These are phyloP conservation scores for Resseliella maxima DNA, from an alignment of 2,888 invertebrate genomes.

Conservation along the genomic window DNA sequence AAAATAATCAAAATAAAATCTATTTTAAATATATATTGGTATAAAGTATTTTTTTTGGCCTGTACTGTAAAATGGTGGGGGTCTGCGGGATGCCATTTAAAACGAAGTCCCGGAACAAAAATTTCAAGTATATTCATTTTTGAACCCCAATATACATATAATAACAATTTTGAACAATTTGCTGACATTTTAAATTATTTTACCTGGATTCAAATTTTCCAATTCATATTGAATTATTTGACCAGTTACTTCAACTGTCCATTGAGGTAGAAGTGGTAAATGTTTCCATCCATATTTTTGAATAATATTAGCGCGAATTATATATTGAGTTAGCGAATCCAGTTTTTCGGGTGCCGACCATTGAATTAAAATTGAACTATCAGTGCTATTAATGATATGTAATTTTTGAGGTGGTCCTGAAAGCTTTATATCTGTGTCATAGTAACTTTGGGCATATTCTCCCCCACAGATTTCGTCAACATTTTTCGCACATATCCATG, in stretches of 20 bases:
- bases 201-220: constrained; percentile 73
- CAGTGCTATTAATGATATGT: constrained; percentile 71
- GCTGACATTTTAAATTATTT: neutral
- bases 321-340: constrained; percentile 70
- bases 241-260: constrained; percentile 70
- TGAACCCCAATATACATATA: no score
- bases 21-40: no score
- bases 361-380: constrained; percentile 72
- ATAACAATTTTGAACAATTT: neutral
- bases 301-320: constrained; percentile 70
- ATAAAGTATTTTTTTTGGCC: no score
- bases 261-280: constrained; percentile 69
- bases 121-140: no score
- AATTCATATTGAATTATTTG: constrained; percentile 71
- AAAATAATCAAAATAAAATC: no score
- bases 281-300: constrained; percentile 72
- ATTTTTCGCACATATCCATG: constrained; percentile 73
- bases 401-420: constrained; percentile 79
- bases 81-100: no score
- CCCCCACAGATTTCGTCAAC: constrained; percentile 77
- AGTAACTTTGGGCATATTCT: constrained; percentile 74
- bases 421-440: constrained; percentile 73
- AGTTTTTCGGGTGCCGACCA: constrained; percentile 73
- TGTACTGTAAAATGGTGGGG: no score
- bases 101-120: no score